These are phyloP conservation scores for Actinemys pallida DNA, from an alignment of 2,113 vertebrate species.

Conservation along the genomic window DNA sequence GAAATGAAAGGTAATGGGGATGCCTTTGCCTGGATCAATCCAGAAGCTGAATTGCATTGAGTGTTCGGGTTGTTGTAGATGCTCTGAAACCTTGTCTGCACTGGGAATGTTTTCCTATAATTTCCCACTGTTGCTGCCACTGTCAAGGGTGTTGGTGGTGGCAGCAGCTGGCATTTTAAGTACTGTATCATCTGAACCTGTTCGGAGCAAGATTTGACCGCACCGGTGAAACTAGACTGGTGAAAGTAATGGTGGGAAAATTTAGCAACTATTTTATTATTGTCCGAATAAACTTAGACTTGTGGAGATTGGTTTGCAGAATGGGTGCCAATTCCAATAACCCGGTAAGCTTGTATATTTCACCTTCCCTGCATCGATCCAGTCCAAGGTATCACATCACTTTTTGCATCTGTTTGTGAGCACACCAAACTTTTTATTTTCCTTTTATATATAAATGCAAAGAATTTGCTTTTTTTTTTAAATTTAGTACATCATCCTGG, in stretches of 20 bases:
- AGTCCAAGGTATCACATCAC: conserved; percentile 61
- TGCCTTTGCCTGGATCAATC: conserved; percentile 60
- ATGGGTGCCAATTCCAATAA: background rate
- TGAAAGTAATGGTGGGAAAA: background rate
- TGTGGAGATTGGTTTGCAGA: background rate
- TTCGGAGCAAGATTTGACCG: background rate
- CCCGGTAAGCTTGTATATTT: background rate
- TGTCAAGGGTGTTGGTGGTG: background rate
- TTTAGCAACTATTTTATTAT: conserved; percentile 16
- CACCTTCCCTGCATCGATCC: conserved; percentile 67
- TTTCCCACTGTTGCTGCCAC: background rate
- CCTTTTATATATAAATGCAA: conserved; percentile 73
- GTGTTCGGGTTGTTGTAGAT: background rate
- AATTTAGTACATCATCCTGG: conserved; percentile 93
- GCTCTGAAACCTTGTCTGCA: conserved; percentile 15
- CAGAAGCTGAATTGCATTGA: conserved; percentile 51
- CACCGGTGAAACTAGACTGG: background rate
- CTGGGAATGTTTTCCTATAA: conserved; percentile 15
- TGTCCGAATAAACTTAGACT: background rate
- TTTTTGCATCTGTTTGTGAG: conserved; percentile 63
- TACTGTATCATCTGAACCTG: background rate
- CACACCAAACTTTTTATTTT: conserved; percentile 3
- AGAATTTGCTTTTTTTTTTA: conserved; percentile 71
- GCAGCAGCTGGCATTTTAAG: background rate
- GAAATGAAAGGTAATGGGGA: conserved; percentile 55